Evolutionary conservation across 2,797 vertebrate species (phyloP).

Genomic region (Fistularia commersonii): DNA sequence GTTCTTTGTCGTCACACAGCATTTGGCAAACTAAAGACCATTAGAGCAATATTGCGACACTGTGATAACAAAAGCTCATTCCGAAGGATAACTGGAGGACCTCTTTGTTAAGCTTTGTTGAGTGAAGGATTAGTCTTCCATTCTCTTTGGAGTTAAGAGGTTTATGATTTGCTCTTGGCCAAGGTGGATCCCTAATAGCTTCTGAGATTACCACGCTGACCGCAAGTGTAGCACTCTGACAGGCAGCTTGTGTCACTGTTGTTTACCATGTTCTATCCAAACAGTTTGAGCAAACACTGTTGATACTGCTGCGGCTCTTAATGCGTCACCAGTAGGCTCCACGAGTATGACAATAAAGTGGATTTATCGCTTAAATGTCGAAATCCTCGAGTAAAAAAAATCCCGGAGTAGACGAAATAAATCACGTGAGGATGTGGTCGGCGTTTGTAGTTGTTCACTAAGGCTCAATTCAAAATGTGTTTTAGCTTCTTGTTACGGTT

Average conservation of each 20-base stretch:
- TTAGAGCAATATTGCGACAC: constrained; percentile 10
- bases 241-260: constrained; percentile 3
- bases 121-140: constrained; percentile 50
- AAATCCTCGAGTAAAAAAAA: no score
- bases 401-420: no score
- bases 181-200: constrained; percentile 37
- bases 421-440: no score
- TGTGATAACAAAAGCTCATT: constrained; percentile 35
- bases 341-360: background rate
- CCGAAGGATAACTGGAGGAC: constrained; percentile 24
- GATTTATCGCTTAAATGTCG: no score
- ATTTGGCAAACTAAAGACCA: background rate
- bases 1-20: constrained; percentile 1
- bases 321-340: background rate
- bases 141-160: constrained; percentile 56
- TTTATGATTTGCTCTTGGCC: constrained; percentile 44
- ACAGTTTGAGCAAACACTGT: background rate
- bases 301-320: background rate
- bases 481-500: no score
- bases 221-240: constrained; percentile 15
- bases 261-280: background rate
- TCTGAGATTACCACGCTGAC: constrained; percentile 34
- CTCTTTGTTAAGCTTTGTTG: constrained; percentile 31
- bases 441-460: no score
- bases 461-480: no score